Base-by-base conservation (phyloP, 92 coral and sea anemone species). In the Actinostola sp. region DNA sequence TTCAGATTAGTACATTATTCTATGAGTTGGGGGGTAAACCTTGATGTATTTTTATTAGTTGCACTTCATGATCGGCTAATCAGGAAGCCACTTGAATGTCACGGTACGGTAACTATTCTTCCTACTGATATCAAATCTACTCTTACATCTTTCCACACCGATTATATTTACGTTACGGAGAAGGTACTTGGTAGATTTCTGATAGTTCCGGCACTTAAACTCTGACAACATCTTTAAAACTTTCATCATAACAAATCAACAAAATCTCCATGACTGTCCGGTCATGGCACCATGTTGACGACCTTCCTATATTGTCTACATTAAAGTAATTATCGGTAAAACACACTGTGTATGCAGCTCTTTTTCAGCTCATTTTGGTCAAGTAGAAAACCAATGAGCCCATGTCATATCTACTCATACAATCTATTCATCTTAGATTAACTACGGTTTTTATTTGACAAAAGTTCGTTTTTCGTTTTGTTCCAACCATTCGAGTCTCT, bases 121-220 rank as follows among this genome's bases (percentile, higher is more conserved):
- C 23, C 8, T 6, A 6, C 53, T 46, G 5, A 4, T 16, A n/a
- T n/a, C n/a, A n/a, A n/a, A n/a, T n/a, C n/a, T n/a, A n/a, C n/a
- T n/a, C n/a, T n/a, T n/a, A n/a, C n/a, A n/a, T n/a, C 4, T 4
- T 4, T 36, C 42, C 11, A 36, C 42, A 36, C 17, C 15, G 23
- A 46, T 46, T 13, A 46, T 46, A 46, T 46, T 46, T 46, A 46
- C 53, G 53, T 17, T 52, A 52, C 5, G 30, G 30, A 19, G 4
- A 52, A 19, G 7, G 30, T 52, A 19, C 59, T 52, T 52, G 59
- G 28, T n/a, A 52, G 59, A 52, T 52, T 14, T 29, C 28, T 52
- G 27, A 52, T n/a, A 52, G 30, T n/a, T 52, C 59, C 59, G 59
- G 59, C 59, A n/a, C 59, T 52, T 52, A 23, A 19, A 52, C 59